Percentiles rank a stretch among this genome's conserved stretches.
phyloP scores from a whole-genome alignment of 2,888 invertebrate genomes.

The Hecatera dysodea region DNA sequence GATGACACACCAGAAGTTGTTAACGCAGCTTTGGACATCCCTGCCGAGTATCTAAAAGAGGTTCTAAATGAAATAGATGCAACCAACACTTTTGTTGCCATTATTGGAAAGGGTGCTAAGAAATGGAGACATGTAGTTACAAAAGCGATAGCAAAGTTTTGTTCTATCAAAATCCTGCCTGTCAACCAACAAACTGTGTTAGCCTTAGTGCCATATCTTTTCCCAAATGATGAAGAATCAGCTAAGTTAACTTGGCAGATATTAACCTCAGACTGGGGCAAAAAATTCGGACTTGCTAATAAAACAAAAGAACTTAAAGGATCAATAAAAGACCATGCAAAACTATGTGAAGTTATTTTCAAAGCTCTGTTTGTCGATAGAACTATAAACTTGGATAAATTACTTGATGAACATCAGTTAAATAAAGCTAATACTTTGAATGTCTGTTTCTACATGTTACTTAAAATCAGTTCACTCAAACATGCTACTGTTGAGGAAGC shows the following conservation, averaged over 20 bases:
- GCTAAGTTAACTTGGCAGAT: slow-evolving; percentile 78
- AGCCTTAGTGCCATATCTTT: slow-evolving; percentile 91
- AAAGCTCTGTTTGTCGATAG: slow-evolving; percentile 78
- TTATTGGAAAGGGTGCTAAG: slow-evolving; percentile 85
- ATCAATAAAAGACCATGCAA: slow-evolving; percentile 70
- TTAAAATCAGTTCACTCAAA: slow-evolving; percentile 85
- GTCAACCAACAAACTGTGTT: slow-evolving; percentile 91
- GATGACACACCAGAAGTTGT: slow-evolving; percentile 93
- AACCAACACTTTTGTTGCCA: slow-evolving; percentile 86
- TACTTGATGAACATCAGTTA: slow-evolving; percentile 76
- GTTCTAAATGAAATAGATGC: slow-evolving; percentile 86
- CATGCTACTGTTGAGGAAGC: slow-evolving; percentile 80
- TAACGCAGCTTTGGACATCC: slow-evolving; percentile 87
- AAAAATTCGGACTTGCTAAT: slow-evolving; percentile 75
- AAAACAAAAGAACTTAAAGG: slow-evolving; percentile 68
- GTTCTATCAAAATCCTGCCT: slow-evolving; percentile 80
- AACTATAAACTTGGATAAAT: slow-evolving; percentile 72
- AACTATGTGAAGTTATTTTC: slow-evolving; percentile 78
- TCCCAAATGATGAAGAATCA: slow-evolving; percentile 86
- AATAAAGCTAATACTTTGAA: slow-evolving; percentile 79
- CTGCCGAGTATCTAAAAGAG: slow-evolving; percentile 77
- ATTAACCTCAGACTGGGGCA: slow-evolving; percentile 82
- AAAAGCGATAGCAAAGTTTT: slow-evolving; percentile 86
- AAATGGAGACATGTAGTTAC: slow-evolving; percentile 85
- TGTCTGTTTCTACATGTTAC: slow-evolving; percentile 82